A percentile compares a stretch with the other conserved stretches of the same genome.
These are phyloP conservation scores for Falco cherrug DNA, from an alignment of 2,797 vertebrate genomes.

Conservation along the genomic window DNA sequence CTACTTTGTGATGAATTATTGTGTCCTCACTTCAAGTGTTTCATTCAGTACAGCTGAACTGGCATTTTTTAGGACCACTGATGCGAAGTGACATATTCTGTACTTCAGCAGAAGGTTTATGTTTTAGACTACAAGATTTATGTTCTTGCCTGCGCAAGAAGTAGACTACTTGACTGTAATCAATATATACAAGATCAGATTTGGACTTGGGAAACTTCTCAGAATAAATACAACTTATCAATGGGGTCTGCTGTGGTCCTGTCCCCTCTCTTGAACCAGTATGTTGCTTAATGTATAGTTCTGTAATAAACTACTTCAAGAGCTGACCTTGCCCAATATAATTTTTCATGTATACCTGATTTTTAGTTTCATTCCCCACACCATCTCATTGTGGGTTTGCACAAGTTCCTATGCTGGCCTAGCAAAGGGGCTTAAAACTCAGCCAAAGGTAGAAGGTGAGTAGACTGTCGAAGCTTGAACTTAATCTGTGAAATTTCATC, in stretches of 20 bases:
- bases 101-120: neutral
- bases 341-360: neutral
- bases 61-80: neutral
- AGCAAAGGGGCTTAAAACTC: neutral
- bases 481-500: neutral
- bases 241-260: neutral
- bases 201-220: neutral
- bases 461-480: neutral
- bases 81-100: slow-evolving; percentile 39
- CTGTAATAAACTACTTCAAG: neutral
- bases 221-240: neutral
- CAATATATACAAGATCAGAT: neutral
- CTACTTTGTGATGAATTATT: neutral
- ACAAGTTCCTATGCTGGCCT: neutral
- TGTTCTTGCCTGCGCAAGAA: neutral
- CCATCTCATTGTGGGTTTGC: neutral
- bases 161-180: neutral
- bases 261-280: neutral
- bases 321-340: neutral
- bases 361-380: neutral
- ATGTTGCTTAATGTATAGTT: neutral
- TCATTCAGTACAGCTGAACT: neutral
- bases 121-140: neutral
- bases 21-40: neutral
- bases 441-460: neutral